Base-by-base conservation (phyloP, 2,113 vertebrate genomes). In the Microtus richardsoni region DNA sequence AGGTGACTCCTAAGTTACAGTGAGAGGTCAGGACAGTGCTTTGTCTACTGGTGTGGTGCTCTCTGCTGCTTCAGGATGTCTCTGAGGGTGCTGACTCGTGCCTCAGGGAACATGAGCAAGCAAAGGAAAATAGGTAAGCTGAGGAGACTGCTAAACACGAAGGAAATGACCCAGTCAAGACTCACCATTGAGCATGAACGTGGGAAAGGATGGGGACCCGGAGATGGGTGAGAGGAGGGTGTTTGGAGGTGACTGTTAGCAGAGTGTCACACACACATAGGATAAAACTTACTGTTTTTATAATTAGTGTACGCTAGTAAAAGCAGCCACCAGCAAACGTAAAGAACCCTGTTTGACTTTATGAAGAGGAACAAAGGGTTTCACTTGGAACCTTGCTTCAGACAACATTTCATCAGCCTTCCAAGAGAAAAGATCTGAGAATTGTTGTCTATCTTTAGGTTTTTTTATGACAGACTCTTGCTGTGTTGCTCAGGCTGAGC, bases 21-120 rank as follows among this genome's bases (percentile, higher is more conserved):
- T 21, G 44, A 66, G 41, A 66, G 36, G 47, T 41, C 22, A 7
- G 7, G 26, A 36, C 2, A 28, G 39, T 1, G 28, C 58, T 66
- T n/a, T 4, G 14, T 22, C 49, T 47, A 8, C 17, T 36, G 28
- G 1, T 7, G 5, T 0, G 8, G 39, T 21, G 5, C 8, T 64
- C 60, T 88, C 13, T 14, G n/a, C 10, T 7, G 5, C 28, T 58
- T 30, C 30, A 2, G 7, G 68, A 12, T 21, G 24, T n/a, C 33
- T 73, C 74, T 13, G 22, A 54, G 49, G 75, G 39, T 60, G 28
- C 49, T 52, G 28, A 36, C 24, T 83, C 19, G 75, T 3, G 2
- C 33, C n/a, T 64, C 2, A 12, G 26, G 49, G 30, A 77, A 9
- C 1, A 41, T 17, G 30, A 93, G 28, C 2, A 39, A 71, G 66